Percentiles rank a stretch among this genome's conserved stretches.
Conservation (phyloP, 2,888 invertebrate species). For the Cheilosia grossa region DNA sequence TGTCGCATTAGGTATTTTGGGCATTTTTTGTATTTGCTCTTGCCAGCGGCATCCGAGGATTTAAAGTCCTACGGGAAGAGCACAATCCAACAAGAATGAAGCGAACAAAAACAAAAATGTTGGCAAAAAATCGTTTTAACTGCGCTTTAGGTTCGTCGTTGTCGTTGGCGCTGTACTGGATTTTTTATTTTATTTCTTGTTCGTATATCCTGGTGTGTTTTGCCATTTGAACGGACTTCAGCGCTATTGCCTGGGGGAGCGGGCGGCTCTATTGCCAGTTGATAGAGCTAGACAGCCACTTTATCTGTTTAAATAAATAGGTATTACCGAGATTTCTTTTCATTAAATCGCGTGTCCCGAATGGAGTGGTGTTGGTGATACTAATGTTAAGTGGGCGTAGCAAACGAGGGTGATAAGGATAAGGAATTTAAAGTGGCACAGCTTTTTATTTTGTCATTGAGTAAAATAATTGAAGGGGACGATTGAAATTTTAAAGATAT, state of each 20-base stretch:
- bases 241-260: constrained; percentile 22
- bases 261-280: constrained; percentile 27
- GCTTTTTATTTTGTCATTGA: background rate
- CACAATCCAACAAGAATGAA: constrained; percentile 15
- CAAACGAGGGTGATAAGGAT: constrained; percentile 19
- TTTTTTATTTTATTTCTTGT: background rate
- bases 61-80: constrained; percentile 21
- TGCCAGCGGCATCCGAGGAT: constrained; percentile 16
- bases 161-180: constrained; percentile 4
- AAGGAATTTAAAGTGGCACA: constrained; percentile 23
- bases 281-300: constrained; percentile 57
- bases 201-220: background rate
- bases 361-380: constrained; percentile 20
- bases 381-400: constrained; percentile 25
- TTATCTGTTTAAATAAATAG: constrained; percentile 62
- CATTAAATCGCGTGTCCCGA: constrained; percentile 43
- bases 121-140: constrained; percentile 41
- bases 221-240: constrained; percentile 32
- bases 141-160: constrained; percentile 27
- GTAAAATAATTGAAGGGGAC: background rate
- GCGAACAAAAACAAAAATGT: constrained; percentile 4
- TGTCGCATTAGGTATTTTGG: constrained; percentile 36
- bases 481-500: constrained; percentile 34
- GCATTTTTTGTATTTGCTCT: background rate
- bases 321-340: constrained; percentile 58